Base-by-base conservation (phyloP, 2,113 vertebrate genomes). In the Festucalex cinctus region DNA sequence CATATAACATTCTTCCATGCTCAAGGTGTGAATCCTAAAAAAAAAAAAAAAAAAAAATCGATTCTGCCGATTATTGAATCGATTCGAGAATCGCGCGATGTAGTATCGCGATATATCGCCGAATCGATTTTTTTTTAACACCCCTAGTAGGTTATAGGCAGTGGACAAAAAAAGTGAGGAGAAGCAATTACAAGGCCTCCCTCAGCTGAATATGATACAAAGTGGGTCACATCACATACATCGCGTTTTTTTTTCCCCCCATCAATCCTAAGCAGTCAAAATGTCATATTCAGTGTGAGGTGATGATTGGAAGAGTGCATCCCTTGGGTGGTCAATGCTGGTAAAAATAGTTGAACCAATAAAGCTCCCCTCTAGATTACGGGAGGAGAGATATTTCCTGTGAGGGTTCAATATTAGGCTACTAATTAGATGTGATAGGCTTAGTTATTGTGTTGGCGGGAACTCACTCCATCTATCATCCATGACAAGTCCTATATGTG, bases 391-490 rank as follows among this genome's bases (percentile, higher is more conserved):
- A 62, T 73, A 84, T 84, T 86, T 87, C 88, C 86, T 85, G 24
- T 19, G 88, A 85, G 86, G 69, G 59, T 69, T 83, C 75, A 71
- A 83, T 81, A 82, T 88, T 88, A 84, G 73, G 80, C 63, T 72
- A 37, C 71, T 86, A 85, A 90, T 90, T 88, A 86, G 79, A 88
- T 88, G 82, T 79, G 72, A 81, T 85, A 77, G 78, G 73, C 74
- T 78, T 75, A 75, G 83, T 82, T 84, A 84, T 85, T 83, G 76
- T 81, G 75, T 79, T 83, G 64, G 80, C 71, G 69, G 48, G 73
- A 74, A 77, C 76, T 76, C 66, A 58, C 66, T 74, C 69, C 78
- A 85, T 84, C 83, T 66, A 78, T 87, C 89, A 86, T 74, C 57
- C 76, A 63, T 68, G 73, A 79, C 76, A 62, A 48, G 79, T 44